Evolutionary conservation across 2,797 vertebrate species (phyloP).

Genomic region (Sparidentex hasta): DNA sequence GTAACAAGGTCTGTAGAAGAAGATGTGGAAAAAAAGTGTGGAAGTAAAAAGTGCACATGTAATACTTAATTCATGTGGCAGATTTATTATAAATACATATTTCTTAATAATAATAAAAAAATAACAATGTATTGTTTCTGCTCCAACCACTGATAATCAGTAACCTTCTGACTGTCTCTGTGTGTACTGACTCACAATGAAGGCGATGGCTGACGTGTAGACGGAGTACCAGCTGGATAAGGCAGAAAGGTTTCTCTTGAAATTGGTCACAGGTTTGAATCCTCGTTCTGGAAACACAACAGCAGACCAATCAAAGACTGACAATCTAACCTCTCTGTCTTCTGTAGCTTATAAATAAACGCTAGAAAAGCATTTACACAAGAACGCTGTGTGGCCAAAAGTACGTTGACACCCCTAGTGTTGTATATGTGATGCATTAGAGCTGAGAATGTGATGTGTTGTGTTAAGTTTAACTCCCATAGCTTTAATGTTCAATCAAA

Average conservation of each 20-base stretch:
- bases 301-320: slow-evolving; percentile 6
- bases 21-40: too few species aligned
- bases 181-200: slow-evolving; percentile 89
- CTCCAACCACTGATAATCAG: background rate
- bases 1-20: too few species aligned
- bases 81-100: background rate
- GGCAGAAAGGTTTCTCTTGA: slow-evolving; percentile 95
- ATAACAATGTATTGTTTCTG: too few species aligned
- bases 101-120: too few species aligned
- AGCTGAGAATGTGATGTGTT: background rate
- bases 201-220: slow-evolving; percentile 97
- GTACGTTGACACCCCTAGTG: background rate
- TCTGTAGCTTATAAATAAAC: background rate
- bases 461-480: background rate
- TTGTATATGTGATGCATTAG: background rate
- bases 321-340: background rate
- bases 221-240: slow-evolving; percentile 97
- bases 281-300: slow-evolving; percentile 89
- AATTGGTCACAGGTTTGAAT: slow-evolving; percentile 96
- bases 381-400: background rate
- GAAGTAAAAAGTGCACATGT: too few species aligned
- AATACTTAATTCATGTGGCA: too few species aligned
- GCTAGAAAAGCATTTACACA: background rate
- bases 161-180: background rate
- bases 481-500: too few species aligned